Base-by-base conservation (phyloP, 2,888 invertebrate genomes). In the Cabera pusaria region DNA sequence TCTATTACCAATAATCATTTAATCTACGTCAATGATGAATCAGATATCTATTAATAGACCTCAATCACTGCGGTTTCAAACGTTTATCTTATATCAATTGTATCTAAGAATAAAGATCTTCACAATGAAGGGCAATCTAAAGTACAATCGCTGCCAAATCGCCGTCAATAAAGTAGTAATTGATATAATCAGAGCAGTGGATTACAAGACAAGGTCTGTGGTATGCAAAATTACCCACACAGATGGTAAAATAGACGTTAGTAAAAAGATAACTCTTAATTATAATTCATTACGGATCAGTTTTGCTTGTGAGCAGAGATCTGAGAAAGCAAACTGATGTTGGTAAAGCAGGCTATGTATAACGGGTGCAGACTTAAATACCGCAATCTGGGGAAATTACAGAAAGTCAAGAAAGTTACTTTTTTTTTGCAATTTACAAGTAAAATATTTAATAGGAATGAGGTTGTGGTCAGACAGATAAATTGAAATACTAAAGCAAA, bases 101-200 rank as follows among this genome's bases (percentile, higher is more conserved):
- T 42, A 22, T 36, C 41, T 31, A 7, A 38, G 33, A 38, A 38
- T 38, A 31, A 26, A 38, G 34, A 35, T 38, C 43, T 34, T 14
- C 16, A 37, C 37, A 38, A 33, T 20, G 14, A 25, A 38, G 12
- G 29, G 29, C 40, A 31, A 41, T 41, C 35, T 35, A 31, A 41
- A 41, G 35, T 35, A 42, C 35, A 36, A 42, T 42, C 31, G 35
- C 41, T 42, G 35, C 35, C 61, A 67, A 70, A 68, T 61, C 62
- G 55, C 57, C 44, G 49, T 54, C 62, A 66, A 60, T 64, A 61
- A 65, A 57, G 54, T 52, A 60, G 52, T 69, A 71, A 73, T 73
- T 74, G 71, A 70, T 71, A 72, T 71, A 72, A 79, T 74, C 70
- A 58, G 60, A 67, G 40, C 59, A 55, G 53, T 57, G 57, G 62